Evolutionary conservation across 2,113 vertebrate species (phyloP).

Genomic region (Spermophilus dauricus): DNA sequence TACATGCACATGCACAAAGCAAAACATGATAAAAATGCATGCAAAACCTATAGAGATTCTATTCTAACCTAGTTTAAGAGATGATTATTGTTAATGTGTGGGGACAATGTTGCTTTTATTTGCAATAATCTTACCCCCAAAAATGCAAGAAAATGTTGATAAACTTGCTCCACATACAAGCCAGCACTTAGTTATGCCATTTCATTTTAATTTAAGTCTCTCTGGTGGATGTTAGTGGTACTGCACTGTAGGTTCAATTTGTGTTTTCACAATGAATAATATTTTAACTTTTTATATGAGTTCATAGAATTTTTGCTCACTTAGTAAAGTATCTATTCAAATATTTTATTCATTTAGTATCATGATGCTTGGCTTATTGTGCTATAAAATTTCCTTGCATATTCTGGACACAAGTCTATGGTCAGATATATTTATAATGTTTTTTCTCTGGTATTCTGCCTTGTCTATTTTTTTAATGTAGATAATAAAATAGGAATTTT

Average conservation of each 20-base stretch:
- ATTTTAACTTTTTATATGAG: background rate
- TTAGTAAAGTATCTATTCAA: background rate
- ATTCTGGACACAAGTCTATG: background rate
- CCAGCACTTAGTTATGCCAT: background rate
- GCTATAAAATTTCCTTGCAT: background rate
- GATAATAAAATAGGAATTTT: background rate
- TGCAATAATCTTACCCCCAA: background rate
- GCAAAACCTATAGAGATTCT: background rate
- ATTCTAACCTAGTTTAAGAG: background rate
- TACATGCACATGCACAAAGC: background rate
- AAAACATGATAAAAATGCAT: background rate
- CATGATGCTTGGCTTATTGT: background rate
- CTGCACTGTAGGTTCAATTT: background rate
- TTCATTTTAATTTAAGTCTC: background rate
- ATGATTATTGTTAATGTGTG: background rate
- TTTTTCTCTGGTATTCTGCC: background rate
- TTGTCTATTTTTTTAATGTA: background rate
- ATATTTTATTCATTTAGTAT: background rate
- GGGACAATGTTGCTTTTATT: background rate
- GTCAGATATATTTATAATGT: background rate
- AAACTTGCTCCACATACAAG: background rate
- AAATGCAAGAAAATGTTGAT: background rate
- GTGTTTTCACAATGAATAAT: background rate
- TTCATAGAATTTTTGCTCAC: background rate
- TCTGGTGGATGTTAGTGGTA: background rate